A percentile compares a stretch with the other conserved stretches of the same genome.
phyloP scores from a whole-genome alignment of 2,113 vertebrate genomes.

The Ovis canadensis region DNA sequence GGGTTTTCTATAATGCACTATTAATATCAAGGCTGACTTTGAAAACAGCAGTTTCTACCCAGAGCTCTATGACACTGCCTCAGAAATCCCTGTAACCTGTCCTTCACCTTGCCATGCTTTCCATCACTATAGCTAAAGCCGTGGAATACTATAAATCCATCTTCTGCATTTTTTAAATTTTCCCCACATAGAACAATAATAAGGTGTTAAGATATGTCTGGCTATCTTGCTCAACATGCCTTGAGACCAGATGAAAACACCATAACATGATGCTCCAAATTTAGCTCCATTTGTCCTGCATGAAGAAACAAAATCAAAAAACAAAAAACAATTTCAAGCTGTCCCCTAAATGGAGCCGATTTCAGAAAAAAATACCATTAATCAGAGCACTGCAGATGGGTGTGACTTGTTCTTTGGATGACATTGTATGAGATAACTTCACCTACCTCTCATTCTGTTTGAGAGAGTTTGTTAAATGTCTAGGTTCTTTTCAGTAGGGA shows the following conservation, averaged over 20 bases:
- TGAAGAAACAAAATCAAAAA: conserved; percentile 60
- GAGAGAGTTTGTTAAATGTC: conserved; percentile 75
- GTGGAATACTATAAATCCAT: background rate
- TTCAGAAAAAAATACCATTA: conserved; percentile 63
- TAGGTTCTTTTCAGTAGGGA: conserved; percentile 72
- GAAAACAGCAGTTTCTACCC: background rate
- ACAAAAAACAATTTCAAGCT: conserved; percentile 63
- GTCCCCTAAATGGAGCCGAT: conserved; percentile 62
- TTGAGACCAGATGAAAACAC: conserved; percentile 60
- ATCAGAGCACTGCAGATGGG: conserved; percentile 61
- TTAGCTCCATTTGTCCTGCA: conserved; percentile 64
- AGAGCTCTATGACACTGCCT: background rate
- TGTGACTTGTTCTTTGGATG: conserved; percentile 51
- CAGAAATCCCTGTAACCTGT: background rate
- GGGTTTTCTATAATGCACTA: background rate
- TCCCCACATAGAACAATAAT: conserved; percentile 10
- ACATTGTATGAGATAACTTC: conserved; percentile 70
- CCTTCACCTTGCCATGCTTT: background rate
- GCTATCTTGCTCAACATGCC: conserved; percentile 42
- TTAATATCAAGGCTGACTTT: background rate
- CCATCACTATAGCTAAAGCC: too few species aligned
- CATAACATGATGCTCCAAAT: conserved; percentile 54
- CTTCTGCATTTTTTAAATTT: conserved; percentile 20
- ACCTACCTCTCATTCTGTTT: conserved; percentile 76
- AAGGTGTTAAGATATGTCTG: conserved; percentile 56